phyloP scores from a whole-genome alignment of 2,888 invertebrate species.

The Caenorhabditis panamensis region DNA sequence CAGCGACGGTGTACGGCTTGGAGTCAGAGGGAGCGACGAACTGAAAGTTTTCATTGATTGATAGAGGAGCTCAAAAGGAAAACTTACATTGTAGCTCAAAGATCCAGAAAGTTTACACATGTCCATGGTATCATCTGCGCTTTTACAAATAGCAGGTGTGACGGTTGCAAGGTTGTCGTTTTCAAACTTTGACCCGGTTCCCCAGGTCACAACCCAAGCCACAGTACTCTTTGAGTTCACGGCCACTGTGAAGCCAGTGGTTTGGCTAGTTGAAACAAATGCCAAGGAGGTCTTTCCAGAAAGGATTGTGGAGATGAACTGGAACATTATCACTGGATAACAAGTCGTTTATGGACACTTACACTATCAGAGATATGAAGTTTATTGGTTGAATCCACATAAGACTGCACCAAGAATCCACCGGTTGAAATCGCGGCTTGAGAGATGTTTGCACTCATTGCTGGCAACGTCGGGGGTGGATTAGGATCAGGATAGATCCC shows the following conservation, averaged over 20 bases:
- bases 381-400: not conserved
- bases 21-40: not conserved
- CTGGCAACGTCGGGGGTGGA: no score
- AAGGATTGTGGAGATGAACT: slow-evolving; percentile 36
- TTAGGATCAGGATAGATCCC: not conserved
- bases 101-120: slow-evolving; percentile 11
- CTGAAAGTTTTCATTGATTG: slow-evolving; percentile 16
- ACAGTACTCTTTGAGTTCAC: not conserved
- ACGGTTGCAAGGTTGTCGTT: not conserved
- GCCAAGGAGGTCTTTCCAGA: not conserved
- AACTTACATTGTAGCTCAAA: not conserved
- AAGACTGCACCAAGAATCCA: slow-evolving; percentile 41
- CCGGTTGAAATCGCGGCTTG: slow-evolving; percentile 51
- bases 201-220: slow-evolving; percentile 22
- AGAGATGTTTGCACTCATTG: not conserved
- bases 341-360: no score
- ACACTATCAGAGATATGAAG: not conserved
- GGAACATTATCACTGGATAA: not conserved
- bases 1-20: slow-evolving; percentile 16
- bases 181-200: not conserved
- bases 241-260: not conserved
- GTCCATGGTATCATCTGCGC: not conserved
- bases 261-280: not conserved
- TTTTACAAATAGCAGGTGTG: not conserved
- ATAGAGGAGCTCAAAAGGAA: not conserved